Percentiles rank a stretch among this genome's conserved stretches.
These are phyloP conservation scores for Mystacornis crossleyi DNA, from an alignment of 2,113 vertebrate species.

Conservation along the genomic window DNA sequence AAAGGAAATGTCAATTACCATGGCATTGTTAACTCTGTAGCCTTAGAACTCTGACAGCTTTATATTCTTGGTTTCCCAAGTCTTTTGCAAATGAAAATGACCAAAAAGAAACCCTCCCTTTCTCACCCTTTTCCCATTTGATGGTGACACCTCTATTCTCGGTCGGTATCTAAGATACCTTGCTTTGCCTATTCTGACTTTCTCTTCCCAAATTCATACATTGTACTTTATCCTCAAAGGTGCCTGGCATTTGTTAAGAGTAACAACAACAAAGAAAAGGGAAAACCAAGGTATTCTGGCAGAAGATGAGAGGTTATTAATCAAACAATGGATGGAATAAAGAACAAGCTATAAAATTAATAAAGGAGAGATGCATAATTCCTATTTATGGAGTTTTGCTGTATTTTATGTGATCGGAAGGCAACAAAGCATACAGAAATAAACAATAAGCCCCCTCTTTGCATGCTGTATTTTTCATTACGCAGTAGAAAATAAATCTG, in stretches of 20 bases:
- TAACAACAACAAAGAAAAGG: background rate
- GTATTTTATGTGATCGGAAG: background rate
- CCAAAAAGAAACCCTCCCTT: background rate
- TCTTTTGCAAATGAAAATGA: background rate
- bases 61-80: background rate
- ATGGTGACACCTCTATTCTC: background rate
- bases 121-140: background rate
- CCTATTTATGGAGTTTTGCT: background rate
- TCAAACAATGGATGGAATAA: background rate
- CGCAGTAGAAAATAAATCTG: background rate
- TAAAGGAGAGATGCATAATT: background rate
- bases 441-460: background rate
- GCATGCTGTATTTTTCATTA: background rate
- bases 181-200: background rate
- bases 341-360: background rate
- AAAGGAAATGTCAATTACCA: background rate
- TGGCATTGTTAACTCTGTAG: background rate
- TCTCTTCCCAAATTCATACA: background rate
- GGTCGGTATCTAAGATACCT: background rate
- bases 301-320: background rate
- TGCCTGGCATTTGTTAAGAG: background rate
- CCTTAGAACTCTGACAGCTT: background rate
- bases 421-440: background rate
- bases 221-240: background rate
- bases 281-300: background rate